phyloP scores from a whole-genome alignment of 2,797 vertebrate genomes.

The Gallirallus australis region DNA sequence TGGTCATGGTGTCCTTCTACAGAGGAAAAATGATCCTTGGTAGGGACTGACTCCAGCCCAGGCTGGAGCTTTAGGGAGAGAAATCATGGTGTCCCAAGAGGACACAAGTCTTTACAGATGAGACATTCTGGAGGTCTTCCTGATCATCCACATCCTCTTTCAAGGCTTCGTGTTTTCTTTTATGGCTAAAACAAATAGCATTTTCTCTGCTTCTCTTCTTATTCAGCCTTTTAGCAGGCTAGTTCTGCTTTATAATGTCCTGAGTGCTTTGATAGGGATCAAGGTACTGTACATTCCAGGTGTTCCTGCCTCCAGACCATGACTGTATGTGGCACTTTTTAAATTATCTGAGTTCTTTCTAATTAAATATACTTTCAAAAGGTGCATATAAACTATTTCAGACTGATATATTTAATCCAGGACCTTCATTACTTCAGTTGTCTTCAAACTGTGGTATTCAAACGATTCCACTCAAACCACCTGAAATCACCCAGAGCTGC shows the following conservation, averaged over 20 bases:
- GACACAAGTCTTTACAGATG: background rate
- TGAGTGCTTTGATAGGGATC: background rate
- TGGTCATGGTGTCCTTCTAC: rapidly evolving
- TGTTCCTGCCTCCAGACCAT: background rate
- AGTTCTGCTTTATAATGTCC: background rate
- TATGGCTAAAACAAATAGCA: background rate
- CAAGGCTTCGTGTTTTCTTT: background rate
- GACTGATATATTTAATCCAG: background rate
- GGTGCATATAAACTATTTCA: background rate
- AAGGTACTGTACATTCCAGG: background rate
- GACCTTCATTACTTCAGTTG: background rate
- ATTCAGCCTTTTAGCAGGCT: background rate
- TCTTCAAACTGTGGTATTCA: background rate
- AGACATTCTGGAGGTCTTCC: background rate
- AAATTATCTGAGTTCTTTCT: background rate
- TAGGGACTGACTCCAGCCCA: background rate
- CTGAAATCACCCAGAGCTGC: background rate
- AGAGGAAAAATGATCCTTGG: background rate
- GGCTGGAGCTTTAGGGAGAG: background rate
- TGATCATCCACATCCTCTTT: background rate
- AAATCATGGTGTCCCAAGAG: background rate
- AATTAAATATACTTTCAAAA: background rate
- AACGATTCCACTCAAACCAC: background rate
- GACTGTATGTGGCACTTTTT: background rate
- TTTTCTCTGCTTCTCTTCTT: background rate